phyloP scores from a whole-genome alignment of 2,113 vertebrate species.

The Antigone vipio region DNA sequence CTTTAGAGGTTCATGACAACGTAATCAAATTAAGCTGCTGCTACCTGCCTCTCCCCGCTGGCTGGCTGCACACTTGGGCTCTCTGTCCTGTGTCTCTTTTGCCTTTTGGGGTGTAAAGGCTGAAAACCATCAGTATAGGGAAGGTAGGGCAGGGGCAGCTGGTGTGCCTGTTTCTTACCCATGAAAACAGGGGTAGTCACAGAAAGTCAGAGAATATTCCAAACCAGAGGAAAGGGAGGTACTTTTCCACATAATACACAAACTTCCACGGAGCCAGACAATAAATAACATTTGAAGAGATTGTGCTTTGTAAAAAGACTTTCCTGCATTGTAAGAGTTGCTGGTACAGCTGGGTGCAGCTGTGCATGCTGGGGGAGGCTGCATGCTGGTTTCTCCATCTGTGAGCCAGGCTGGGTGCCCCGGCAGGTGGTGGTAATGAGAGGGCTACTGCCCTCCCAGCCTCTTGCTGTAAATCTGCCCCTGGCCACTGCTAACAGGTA shows the following conservation, averaged over 20 bases:
- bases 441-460: neutral
- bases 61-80: neutral
- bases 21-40: neutral
- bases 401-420: neutral
- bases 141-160: neutral
- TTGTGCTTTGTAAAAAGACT: neutral
- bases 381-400: neutral
- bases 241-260: neutral
- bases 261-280: neutral
- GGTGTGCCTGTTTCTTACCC: neutral
- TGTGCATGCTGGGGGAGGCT: neutral
- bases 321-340: neutral
- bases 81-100: neutral
- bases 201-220: neutral
- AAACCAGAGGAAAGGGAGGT: neutral
- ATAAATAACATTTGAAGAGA: neutral
- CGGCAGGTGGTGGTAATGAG: fast-evolving
- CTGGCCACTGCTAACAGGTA: neutral
- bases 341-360: neutral
- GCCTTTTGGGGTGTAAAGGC: neutral
- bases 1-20: neutral
- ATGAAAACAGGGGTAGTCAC: neutral
- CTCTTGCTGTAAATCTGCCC: neutral
- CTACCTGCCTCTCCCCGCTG: neutral
- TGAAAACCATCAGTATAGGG: neutral